Evolutionary conservation across 1,140 invertebrate species (phyloP).

Genomic region (Melipona quadrifasciata): DNA sequence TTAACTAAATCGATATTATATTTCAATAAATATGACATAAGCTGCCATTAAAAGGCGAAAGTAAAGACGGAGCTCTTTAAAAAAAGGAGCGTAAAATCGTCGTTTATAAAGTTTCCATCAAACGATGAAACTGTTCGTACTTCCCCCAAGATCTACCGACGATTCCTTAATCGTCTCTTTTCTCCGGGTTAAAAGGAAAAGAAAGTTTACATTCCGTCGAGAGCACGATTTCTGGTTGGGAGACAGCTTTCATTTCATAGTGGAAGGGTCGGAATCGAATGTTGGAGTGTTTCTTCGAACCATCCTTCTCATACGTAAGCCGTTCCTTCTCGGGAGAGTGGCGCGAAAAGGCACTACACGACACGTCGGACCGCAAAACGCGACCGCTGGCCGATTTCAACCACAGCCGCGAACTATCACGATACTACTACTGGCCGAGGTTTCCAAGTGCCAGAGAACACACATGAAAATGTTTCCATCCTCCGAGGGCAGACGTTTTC

Average conservation of each 20-base stretch:
- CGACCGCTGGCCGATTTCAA: conserved; percentile 40
- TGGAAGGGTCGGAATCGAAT: background rate
- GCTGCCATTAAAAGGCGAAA: too few relatives aligned
- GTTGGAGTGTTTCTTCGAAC: conserved; percentile 23
- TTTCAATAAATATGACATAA: too few relatives aligned
- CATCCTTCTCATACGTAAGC: conserved; percentile 20
- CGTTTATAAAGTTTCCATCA: background rate
- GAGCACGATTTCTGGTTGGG: background rate
- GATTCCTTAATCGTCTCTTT: background rate
- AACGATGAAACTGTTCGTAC: background rate
- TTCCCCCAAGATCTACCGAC: background rate
- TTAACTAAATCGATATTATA: too few relatives aligned
- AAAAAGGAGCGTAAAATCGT: background rate
- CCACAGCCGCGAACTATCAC: conserved; percentile 22
- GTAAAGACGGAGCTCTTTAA: background rate
- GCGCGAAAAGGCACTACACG: conserved; percentile 43
- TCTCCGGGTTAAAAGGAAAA: background rate
- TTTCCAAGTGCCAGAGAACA: conserved; percentile 26
- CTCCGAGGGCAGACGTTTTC: background rate
- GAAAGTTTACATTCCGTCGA: background rate
- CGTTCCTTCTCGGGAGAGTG: conserved; percentile 11
- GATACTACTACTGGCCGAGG: background rate
- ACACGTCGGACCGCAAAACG: conserved; percentile 46
- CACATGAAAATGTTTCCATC: conserved; percentile 10
- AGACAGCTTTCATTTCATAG: background rate